phyloP scores from a whole-genome alignment of 2,888 invertebrate species.

The Clistopyga incitator region DNA sequence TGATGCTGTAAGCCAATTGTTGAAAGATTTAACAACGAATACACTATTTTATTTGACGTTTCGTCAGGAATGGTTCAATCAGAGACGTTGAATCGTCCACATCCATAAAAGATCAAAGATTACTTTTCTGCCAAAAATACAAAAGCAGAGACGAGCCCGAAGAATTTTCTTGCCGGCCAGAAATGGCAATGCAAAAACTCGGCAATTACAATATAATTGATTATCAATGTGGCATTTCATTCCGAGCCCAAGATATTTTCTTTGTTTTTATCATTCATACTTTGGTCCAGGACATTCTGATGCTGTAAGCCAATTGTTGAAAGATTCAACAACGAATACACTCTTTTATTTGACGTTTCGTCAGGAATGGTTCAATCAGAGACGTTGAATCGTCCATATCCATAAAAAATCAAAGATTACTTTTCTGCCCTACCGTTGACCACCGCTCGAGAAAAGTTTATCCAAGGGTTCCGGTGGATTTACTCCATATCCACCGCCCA shows the following conservation, averaged over 20 bases:
- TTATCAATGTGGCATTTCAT: neutral
- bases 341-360: neutral
- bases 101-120: neutral
- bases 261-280: too few relatives aligned
- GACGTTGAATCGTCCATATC: conserved; percentile 1
- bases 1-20: neutral
- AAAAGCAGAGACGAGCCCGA: neutral
- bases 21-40: neutral
- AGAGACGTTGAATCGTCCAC: conserved; percentile 6
- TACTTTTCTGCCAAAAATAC: conserved; percentile 23
- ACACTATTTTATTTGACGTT: neutral
- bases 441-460: neutral
- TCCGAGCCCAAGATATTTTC: too few relatives aligned
- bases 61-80: neutral
- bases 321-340: neutral
- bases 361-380: neutral
- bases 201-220: neutral
- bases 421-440: neutral
- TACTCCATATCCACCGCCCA: conserved; percentile 5
- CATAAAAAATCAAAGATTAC: neutral
- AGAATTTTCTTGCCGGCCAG: neutral
- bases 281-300: too few relatives aligned
- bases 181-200: neutral
- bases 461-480: conserved; percentile 29
- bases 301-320: neutral